Evolutionary conservation across 1,140 invertebrate genomes (phyloP).

Genomic region (Eueides isabella): DNA sequence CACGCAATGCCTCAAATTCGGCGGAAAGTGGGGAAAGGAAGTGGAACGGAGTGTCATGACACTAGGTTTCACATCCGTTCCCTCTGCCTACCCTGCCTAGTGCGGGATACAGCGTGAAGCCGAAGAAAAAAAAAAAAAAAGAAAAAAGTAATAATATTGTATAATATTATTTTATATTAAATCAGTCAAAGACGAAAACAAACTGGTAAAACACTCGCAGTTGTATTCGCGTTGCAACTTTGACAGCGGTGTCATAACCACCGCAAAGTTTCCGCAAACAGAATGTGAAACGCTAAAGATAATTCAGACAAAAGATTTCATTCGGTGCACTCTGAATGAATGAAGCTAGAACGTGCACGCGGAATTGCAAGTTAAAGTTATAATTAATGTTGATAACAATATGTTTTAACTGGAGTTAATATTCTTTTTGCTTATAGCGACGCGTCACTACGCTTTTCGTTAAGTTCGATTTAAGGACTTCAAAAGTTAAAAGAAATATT

Average conservation of each 20-base stretch:
- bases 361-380: not conserved
- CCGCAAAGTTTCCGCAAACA: not conserved
- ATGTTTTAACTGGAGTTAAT: not conserved
- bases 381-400: not conserved
- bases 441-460: not conserved
- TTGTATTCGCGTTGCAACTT: not conserved
- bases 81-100: too few species aligned
- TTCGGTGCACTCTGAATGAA: not conserved
- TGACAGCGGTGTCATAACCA: slow-evolving; percentile 6
- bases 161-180: not conserved
- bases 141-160: too few species aligned
- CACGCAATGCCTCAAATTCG: too few species aligned
- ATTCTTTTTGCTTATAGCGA: too few species aligned
- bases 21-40: too few species aligned
- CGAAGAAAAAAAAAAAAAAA: too few species aligned
- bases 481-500: too few species aligned
- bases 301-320: slow-evolving; percentile 2
- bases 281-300: not conserved
- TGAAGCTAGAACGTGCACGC: not conserved
- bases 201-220: not conserved
- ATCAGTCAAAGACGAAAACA: not conserved
- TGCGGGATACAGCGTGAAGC: too few species aligned
- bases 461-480: too few species aligned
- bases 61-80: too few species aligned
- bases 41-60: too few species aligned